Evolutionary conservation across 1,140 invertebrate species (phyloP).

Genomic region (Parapsyche elsis): DNA sequence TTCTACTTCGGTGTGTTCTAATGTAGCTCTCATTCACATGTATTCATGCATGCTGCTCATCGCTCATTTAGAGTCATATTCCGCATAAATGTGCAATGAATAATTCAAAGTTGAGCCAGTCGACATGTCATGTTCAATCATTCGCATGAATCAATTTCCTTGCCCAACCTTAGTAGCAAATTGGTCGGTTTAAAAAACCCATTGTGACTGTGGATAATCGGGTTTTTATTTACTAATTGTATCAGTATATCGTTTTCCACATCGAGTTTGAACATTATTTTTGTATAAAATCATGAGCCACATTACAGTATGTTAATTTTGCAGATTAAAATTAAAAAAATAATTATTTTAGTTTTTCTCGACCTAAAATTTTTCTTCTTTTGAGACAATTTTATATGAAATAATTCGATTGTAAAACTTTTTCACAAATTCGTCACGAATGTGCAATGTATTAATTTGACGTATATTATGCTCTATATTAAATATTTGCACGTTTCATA

Average conservation of each 20-base stretch:
- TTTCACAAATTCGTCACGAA: too few species aligned
- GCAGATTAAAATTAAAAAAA: too few species aligned
- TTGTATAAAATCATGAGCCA: too few species aligned
- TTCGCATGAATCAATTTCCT: slow-evolving; percentile 6
- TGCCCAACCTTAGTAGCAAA: neutral
- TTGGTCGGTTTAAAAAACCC: neutral
- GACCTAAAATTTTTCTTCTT: too few species aligned
- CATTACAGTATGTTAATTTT: too few species aligned
- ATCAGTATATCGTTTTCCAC: too few species aligned
- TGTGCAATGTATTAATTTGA: too few species aligned
- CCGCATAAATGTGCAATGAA: slow-evolving; percentile 5
- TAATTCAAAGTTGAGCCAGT: neutral
- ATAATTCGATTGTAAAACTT: too few species aligned
- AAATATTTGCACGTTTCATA: neutral
- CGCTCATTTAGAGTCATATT: neutral
- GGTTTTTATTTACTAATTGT: neutral
- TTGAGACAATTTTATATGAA: too few species aligned
- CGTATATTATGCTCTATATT: neutral
- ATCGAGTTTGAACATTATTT: too few species aligned
- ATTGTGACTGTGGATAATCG: neutral
- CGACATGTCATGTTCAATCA: neutral
- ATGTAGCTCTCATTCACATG: neutral
- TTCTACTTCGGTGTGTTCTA: too few species aligned
- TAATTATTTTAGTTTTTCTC: too few species aligned
- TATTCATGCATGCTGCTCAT: neutral